Evolutionary conservation across 2,797 vertebrate genomes (phyloP).

Genomic region (Antrozous pallidus): DNA sequence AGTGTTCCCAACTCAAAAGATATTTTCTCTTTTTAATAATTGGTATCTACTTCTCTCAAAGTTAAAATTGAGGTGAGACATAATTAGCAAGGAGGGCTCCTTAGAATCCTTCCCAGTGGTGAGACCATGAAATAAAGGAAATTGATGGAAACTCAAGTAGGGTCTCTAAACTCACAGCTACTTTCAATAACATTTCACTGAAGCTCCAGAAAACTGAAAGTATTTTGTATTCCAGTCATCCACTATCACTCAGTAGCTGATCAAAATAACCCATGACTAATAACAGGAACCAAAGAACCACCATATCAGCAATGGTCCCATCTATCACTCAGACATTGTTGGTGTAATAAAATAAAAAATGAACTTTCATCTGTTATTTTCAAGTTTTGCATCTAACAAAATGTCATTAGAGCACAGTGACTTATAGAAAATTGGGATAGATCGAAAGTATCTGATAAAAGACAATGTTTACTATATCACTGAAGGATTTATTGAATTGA

Average conservation of each 20-base stretch:
- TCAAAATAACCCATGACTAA: slow-evolving; percentile 62
- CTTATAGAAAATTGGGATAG: slow-evolving; percentile 66
- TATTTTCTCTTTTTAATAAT: background rate
- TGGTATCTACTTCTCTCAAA: background rate
- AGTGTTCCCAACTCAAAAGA: background rate
- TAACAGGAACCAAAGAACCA: slow-evolving; percentile 40
- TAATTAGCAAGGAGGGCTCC: background rate
- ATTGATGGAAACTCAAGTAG: background rate
- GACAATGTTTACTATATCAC: slow-evolving; percentile 56
- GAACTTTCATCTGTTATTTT: slow-evolving; percentile 64
- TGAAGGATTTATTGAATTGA: slow-evolving; percentile 63
- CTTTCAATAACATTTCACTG: slow-evolving; percentile 31
- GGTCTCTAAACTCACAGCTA: background rate
- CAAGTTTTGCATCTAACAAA: slow-evolving; percentile 68
- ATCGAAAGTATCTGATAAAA: slow-evolving; percentile 67
- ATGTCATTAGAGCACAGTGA: slow-evolving; percentile 71
- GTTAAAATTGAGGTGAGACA: background rate
- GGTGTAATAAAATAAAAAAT: slow-evolving; percentile 64
- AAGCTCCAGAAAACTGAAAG: background rate
- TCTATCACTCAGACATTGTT: slow-evolving; percentile 59
- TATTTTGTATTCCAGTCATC: slow-evolving; percentile 30
- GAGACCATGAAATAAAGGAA: background rate
- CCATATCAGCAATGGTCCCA: background rate
- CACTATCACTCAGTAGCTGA: slow-evolving; percentile 47
- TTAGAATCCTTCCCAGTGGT: background rate